Evolutionary conservation across 2,113 vertebrate genomes (phyloP).

Genomic region (Seriola dumerili): DNA sequence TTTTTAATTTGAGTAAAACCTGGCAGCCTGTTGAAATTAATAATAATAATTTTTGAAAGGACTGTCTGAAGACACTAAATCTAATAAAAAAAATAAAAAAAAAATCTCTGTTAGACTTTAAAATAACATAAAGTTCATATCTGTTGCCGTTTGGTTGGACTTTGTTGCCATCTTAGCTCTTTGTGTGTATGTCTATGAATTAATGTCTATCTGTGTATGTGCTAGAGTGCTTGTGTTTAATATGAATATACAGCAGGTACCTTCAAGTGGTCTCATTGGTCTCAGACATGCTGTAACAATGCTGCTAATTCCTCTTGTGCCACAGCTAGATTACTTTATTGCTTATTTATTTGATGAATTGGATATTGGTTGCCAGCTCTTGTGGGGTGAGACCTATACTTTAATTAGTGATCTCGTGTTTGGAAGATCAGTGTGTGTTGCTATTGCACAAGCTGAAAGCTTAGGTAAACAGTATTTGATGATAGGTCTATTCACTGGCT

Average conservation of each 20-base stretch:
- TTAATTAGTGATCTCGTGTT: not conserved
- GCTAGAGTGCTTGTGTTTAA: not conserved
- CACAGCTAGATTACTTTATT: slow-evolving; percentile 6
- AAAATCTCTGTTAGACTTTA: slow-evolving; percentile 12
- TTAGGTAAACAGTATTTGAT: slow-evolving; percentile 21
- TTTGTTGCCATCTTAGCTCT: slow-evolving; percentile 16
- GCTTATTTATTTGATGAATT: slow-evolving; percentile 7
- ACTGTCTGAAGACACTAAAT: slow-evolving; percentile 21
- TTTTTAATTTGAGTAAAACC: slow-evolving; percentile 5
- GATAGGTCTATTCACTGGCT: not conserved
- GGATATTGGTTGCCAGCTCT: not conserved
- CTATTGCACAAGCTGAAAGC: not conserved
- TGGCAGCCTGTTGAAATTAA: not conserved
- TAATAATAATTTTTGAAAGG: not conserved
- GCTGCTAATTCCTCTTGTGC: not conserved
- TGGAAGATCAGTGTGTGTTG: not conserved
- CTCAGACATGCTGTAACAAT: not conserved
- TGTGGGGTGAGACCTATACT: not conserved
- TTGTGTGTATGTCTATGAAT: not conserved
- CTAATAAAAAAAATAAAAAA: not conserved
- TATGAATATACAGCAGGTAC: slow-evolving; percentile 14
- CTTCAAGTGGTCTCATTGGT: not conserved
- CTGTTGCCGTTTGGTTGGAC: slow-evolving; percentile 10
- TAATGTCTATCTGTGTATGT: not conserved
- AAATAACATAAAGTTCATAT: slow-evolving; percentile 20